Percentiles rank a stretch among this genome's conserved stretches.
phyloP scores from a whole-genome alignment of 2,797 vertebrate genomes.

The Bovichtus diacanthus region DNA sequence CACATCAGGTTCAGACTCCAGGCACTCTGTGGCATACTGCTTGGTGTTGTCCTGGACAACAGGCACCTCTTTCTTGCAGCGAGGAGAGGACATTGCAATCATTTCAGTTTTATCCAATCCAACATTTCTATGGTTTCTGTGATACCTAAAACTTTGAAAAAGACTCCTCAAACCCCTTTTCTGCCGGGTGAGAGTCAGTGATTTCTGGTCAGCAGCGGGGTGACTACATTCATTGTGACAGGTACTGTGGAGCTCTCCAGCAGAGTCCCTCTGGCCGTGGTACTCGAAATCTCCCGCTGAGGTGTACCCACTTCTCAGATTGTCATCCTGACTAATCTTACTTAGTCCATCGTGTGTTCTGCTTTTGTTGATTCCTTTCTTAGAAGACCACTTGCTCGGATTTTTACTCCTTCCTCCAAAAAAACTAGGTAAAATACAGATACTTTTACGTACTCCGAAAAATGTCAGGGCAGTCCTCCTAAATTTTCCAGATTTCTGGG shows the following conservation, averaged over 20 bases:
- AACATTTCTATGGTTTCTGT: slow-evolving; percentile 88
- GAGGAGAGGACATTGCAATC: slow-evolving; percentile 73
- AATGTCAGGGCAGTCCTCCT: slow-evolving; percentile 94
- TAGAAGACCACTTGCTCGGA: slow-evolving; percentile 85
- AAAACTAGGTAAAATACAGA: slow-evolving; percentile 95
- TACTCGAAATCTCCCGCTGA: slow-evolving; percentile 78
- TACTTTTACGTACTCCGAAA: slow-evolving; percentile 93
- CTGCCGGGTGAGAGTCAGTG: slow-evolving; percentile 86
- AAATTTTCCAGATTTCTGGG: slow-evolving; percentile 88
- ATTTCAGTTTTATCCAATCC: slow-evolving; percentile 85
- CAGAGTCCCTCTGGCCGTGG: slow-evolving; percentile 67
- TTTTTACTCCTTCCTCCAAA: slow-evolving; percentile 91
- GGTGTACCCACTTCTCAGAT: slow-evolving; percentile 62
- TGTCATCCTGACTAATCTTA: slow-evolving; percentile 81
- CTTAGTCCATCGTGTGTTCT: slow-evolving; percentile 93
- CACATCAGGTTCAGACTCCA: slow-evolving; percentile 81
- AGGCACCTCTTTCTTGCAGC: slow-evolving; percentile 72
- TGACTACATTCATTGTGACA: slow-evolving; percentile 77
- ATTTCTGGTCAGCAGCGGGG: slow-evolving; percentile 81
- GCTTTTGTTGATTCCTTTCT: slow-evolving; percentile 92
- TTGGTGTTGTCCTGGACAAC: slow-evolving; percentile 65
- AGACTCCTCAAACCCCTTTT: slow-evolving; percentile 92
- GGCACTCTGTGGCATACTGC: slow-evolving; percentile 71
- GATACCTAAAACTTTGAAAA: slow-evolving; percentile 94
- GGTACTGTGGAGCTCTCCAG: slow-evolving; percentile 71